Evolutionary conservation across 2,888 invertebrate genomes (phyloP).

Genomic region (Agrotis clavis): DNA sequence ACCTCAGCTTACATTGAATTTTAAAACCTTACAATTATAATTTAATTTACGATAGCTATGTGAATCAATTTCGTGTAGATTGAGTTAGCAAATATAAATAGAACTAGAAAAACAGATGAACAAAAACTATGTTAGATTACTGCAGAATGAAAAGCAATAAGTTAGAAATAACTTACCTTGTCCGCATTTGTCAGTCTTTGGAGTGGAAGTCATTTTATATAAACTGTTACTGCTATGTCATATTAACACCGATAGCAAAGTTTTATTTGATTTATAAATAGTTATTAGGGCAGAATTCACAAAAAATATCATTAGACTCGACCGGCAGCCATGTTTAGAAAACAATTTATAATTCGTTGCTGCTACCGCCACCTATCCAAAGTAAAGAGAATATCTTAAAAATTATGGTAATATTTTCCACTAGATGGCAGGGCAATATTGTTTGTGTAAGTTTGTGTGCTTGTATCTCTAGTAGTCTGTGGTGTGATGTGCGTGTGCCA

Average conservation of each 20-base stretch:
- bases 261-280: constrained; percentile 68
- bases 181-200: constrained; percentile 89
- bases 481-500: too few species aligned
- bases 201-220: constrained; percentile 88
- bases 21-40: constrained; percentile 14
- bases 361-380: constrained; percentile 65
- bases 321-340: constrained; percentile 90
- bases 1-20: neutral
- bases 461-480: too few species aligned
- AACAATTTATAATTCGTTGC: constrained; percentile 70
- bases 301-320: constrained; percentile 81
- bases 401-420: neutral
- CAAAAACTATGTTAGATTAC: constrained; percentile 55
- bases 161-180: constrained; percentile 85
- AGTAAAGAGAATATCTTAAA: neutral
- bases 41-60: constrained; percentile 26
- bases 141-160: constrained; percentile 62
- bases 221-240: constrained; percentile 80
- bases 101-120: constrained; percentile 58
- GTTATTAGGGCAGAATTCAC: constrained; percentile 76
- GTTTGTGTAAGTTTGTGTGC: too few species aligned
- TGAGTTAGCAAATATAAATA: constrained; percentile 59
- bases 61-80: constrained; percentile 23
- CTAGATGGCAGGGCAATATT: constrained; percentile 32
- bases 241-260: constrained; percentile 78